Conservation (phyloP, 1,140 invertebrate species). For the Sinonovacula constricta region DNA sequence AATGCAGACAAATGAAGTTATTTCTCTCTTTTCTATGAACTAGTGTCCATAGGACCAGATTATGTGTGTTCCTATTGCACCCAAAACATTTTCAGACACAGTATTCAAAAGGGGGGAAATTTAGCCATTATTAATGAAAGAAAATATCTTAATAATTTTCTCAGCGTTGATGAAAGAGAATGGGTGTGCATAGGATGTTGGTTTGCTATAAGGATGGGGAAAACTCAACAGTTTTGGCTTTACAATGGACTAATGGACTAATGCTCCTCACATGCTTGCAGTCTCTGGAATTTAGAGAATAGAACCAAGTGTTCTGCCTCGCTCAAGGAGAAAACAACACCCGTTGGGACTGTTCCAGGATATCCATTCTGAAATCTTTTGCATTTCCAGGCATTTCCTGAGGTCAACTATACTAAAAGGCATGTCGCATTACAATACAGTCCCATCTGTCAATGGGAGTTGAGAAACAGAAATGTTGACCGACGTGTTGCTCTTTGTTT, state of each 20-base stretch:
- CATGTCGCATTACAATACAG: constrained; percentile 30
- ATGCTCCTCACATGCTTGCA: too few relatives aligned
- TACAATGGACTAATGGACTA: too few relatives aligned
- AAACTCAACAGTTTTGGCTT: too few relatives aligned
- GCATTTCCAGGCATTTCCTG: constrained; percentile 29
- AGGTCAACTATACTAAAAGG: constrained; percentile 30
- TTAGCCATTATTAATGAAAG: too few relatives aligned
- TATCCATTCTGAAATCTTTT: constrained; percentile 11
- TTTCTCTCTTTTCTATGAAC: too few relatives aligned
- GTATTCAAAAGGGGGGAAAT: neutral
- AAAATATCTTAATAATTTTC: neutral
- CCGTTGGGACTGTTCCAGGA: constrained; percentile 24
- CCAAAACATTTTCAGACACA: too few relatives aligned
- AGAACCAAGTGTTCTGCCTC: constrained; percentile 11
- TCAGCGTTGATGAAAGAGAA: neutral
- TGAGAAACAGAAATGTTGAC: constrained; percentile 28
- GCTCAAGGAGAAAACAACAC: constrained; percentile 34
- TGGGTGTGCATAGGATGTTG: constrained; percentile 2
- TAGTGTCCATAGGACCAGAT: too few relatives aligned
- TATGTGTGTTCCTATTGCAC: too few relatives aligned
- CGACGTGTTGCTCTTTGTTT: constrained; percentile 25
- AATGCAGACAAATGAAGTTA: neutral
- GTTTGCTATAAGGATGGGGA: neutral
- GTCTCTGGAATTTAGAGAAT: too few relatives aligned
- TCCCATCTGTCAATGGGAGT: constrained; percentile 28